Evolutionary conservation across 2,888 invertebrate species (phyloP), one percentile per base, ranked within the genome.

Genomic region (Eledona agricola): DNA sequence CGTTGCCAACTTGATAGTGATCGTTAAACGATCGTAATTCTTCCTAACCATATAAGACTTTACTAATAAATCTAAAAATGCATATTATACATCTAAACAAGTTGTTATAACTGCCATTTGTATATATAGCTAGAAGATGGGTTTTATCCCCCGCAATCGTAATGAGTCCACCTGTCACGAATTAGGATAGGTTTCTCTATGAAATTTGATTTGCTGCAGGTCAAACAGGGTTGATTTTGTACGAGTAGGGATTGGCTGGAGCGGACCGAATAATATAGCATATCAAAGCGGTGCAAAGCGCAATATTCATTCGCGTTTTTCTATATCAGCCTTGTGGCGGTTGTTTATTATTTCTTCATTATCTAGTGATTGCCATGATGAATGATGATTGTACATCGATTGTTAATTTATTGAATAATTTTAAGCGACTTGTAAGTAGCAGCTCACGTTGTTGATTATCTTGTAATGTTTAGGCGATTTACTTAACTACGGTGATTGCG

Each of bases 31-130:
- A 58, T 59, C 56, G 57, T 47, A 58, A 55, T 43, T 59, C 64
- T 66, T 65, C 64, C 64, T 64, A 57, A 52, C 40, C 10, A 50
- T n/a, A n/a, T 57, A 58, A 64, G 65, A 60, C 60, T 64, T 59
- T 58, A n/a, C n/a, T n/a, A 52, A 60, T 46, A 34, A 37, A 52
- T 52, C 43, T 38, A 49, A 42, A 53, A 58, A 50, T 37, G 31
- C 49, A 55, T 57, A 60, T 54, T 54, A 60, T 45, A 40, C 51
- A 49, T 57, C 55, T 53, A 58, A 51, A 56, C 54, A 51, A 43
- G 55, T 53, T 53, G 58, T 56, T 57, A 52, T 54, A 65, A 70
- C 71, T 71, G 71, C 71, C 71, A 70, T 67, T 65, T 70, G 71
- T 71, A 70, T 49, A 71, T 70, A 70, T 65, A 69, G 64, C 49